A percentile compares a stretch with the other conserved stretches of the same genome.
These are phyloP conservation scores for Lordiphosa fenestrarum DNA, from an alignment of 2,888 invertebrate species.

Conservation along the genomic window DNA sequence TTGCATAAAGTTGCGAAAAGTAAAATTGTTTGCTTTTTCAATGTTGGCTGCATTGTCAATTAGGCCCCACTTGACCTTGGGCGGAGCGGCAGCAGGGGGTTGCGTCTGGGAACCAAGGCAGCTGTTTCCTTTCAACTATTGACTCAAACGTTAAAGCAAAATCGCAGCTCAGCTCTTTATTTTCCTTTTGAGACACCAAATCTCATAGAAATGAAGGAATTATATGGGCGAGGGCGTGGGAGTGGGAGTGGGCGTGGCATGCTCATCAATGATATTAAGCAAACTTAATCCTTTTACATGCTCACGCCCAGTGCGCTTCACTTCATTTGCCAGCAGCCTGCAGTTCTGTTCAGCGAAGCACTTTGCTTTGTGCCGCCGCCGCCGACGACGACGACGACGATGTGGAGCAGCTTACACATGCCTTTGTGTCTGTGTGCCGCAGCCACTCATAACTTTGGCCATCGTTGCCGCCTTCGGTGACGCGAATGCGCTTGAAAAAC, in stretches of 20 bases:
- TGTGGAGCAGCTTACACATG: slow-evolving; percentile 8
- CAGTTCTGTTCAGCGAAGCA: slow-evolving; percentile 24
- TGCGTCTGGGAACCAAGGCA: slow-evolving; percentile 45
- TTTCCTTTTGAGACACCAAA: slow-evolving; percentile 37
- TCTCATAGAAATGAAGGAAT: slow-evolving; percentile 41
- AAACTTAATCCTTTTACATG: slow-evolving; percentile 71
- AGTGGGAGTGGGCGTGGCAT: slow-evolving; percentile 13
- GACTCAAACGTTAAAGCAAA: slow-evolving; percentile 44
- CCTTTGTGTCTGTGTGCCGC: slow-evolving; percentile 20
- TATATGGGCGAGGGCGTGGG: background rate
- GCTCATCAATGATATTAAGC: slow-evolving; percentile 74
- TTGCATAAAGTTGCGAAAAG: slow-evolving; percentile 63
- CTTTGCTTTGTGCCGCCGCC: background rate
- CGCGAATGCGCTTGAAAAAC: slow-evolving; percentile 76
- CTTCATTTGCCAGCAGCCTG: slow-evolving; percentile 36
- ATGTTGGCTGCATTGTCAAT: slow-evolving; percentile 60
- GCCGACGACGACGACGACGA: no score
- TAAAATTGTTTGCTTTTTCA: slow-evolving; percentile 31
- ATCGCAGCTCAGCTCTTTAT: slow-evolving; percentile 42
- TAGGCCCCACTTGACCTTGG: slow-evolving; percentile 55
- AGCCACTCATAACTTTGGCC: slow-evolving; percentile 71
- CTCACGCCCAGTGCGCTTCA: slow-evolving; percentile 49
- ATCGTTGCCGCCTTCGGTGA: slow-evolving; percentile 66
- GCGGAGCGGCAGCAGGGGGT: slow-evolving; percentile 1
- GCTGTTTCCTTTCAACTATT: slow-evolving; percentile 47